Evolutionary conservation across 2,113 vertebrate genomes (phyloP), one percentile per base, ranked within the genome.

Genomic region (Silurus meridionalis): DNA sequence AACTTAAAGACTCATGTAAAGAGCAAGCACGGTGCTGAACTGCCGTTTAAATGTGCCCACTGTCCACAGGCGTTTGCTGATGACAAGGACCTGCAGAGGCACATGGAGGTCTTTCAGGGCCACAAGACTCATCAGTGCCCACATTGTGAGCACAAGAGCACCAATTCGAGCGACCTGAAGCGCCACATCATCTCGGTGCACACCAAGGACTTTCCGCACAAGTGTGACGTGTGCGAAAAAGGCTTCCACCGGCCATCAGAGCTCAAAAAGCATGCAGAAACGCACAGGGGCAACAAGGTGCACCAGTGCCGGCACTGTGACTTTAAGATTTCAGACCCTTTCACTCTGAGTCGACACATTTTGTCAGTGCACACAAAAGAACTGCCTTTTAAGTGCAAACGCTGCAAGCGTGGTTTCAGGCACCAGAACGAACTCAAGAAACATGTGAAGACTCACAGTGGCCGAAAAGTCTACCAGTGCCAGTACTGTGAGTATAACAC

Each of bases 1-100:
- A 99, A 99, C 90, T 91, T 99, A 95, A 99, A 99, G 96, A 99
- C 98, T 93, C 98, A 99, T 93, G 97, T 99, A 93, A 99, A 99
- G 94, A 97, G 96, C 93, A 99, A 97, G 93, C 98, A 99, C 1
- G 97, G 97, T 1, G 96, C 95, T 0, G 97, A 98, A 84, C 93
- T 99, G 89, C 97, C 98, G 0, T 99, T 96, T 89, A 98, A 99
- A 91, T 99, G 98, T 88, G 97, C 96, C 92, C 98, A 99, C 91
- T 99, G 98, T 92, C 98, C 98, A 21, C 98, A 99, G 93, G 97
- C 97, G 0, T 99, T 98, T 50, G 91, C 96, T 5, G 97, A 99
- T 0, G 97, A 98, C 63, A 96, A 96, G 83, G 98, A 99, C 90
- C 96, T 99, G 89, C 96, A 97, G 77, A 95, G 96, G 88, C 98